Percentiles rank a stretch among this genome's conserved stretches.
These are phyloP conservation scores for Poecilus cupreus DNA, from an alignment of 2,888 invertebrate species.

Conservation along the genomic window DNA sequence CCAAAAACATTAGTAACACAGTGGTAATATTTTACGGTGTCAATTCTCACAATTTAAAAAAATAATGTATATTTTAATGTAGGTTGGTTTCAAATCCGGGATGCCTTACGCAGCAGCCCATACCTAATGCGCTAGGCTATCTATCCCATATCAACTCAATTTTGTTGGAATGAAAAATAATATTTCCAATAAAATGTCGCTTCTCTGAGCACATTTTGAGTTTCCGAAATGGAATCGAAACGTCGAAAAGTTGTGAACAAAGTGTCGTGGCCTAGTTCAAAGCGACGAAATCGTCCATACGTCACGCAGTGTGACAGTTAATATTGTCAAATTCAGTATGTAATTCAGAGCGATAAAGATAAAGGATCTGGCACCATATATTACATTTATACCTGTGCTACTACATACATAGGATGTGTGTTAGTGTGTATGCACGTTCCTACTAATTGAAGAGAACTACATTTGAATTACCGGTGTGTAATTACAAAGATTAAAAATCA, in stretches of 20 bases:
- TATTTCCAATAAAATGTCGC: too few species aligned
- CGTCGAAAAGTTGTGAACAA: background rate
- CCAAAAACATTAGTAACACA: too few species aligned
- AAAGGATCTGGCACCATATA: constrained; percentile 43
- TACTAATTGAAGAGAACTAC: background rate
- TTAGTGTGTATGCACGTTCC: background rate
- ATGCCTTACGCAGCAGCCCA: too few species aligned
- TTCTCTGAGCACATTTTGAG: background rate
- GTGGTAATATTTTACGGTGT: too few species aligned
- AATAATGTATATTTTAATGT: too few species aligned
- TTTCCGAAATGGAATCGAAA: background rate
- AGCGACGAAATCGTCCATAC: background rate
- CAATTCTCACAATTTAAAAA: too few species aligned
- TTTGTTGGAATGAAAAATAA: too few species aligned
- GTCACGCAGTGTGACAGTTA: constrained; percentile 22
- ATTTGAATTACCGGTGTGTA: background rate
- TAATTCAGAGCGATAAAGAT: constrained; percentile 39
- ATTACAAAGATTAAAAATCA: too few species aligned
- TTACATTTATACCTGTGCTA: constrained; percentile 26
- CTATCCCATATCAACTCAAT: too few species aligned
- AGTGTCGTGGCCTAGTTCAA: background rate
- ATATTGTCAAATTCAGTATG: constrained; percentile 45
- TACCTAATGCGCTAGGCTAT: too few species aligned
- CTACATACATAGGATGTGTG: background rate
- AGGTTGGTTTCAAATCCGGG: too few species aligned